phyloP scores from a whole-genome alignment of 2,797 vertebrate genomes.

The Thaleichthys pacificus region DNA sequence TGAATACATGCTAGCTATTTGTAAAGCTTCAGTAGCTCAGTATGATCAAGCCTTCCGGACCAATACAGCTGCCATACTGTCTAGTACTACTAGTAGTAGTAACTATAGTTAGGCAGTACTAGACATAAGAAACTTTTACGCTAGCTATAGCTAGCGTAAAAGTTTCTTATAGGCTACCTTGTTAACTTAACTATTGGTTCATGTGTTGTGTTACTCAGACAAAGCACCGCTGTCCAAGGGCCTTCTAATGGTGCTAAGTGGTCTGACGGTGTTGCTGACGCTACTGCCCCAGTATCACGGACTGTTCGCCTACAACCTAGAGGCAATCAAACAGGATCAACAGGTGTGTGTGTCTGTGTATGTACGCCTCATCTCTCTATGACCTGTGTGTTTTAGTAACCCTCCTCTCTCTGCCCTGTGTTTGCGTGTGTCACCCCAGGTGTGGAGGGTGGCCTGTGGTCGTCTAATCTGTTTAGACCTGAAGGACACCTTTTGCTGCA shows the following conservation, averaged over 20 bases:
- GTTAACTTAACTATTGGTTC: neutral
- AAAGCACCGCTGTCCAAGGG: slow-evolving; percentile 94
- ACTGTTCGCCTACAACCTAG: slow-evolving; percentile 86
- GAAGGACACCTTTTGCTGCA: slow-evolving; percentile 94
- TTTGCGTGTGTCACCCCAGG: slow-evolving; percentile 59
- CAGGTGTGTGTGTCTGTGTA: slow-evolving; percentile 74
- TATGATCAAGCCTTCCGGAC: too few relatives aligned
- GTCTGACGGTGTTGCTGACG: slow-evolving; percentile 84
- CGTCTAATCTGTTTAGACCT: slow-evolving; percentile 90
- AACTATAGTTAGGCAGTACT: too few relatives aligned
- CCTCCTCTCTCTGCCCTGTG: neutral
- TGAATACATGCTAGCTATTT: too few relatives aligned
- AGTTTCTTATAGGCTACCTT: neutral
- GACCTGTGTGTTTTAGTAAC: slow-evolving; percentile 27
- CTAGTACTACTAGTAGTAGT: too few relatives aligned
- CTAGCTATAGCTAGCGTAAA: neutral
- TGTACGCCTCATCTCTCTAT: neutral
- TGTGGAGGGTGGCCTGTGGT: slow-evolving; percentile 88
- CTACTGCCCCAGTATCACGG: slow-evolving; percentile 90
- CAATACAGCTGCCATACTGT: too few relatives aligned
- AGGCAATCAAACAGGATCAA: slow-evolving; percentile 80
- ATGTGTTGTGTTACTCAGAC: slow-evolving; percentile 74
- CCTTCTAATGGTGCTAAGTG: slow-evolving; percentile 85
- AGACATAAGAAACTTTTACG: too few relatives aligned
- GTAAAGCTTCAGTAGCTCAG: too few relatives aligned